A percentile compares a stretch with the other conserved stretches of the same genome.
These are phyloP conservation scores for Mamestra brassicae DNA, from an alignment of 2,888 invertebrate species.

Conservation along the genomic window DNA sequence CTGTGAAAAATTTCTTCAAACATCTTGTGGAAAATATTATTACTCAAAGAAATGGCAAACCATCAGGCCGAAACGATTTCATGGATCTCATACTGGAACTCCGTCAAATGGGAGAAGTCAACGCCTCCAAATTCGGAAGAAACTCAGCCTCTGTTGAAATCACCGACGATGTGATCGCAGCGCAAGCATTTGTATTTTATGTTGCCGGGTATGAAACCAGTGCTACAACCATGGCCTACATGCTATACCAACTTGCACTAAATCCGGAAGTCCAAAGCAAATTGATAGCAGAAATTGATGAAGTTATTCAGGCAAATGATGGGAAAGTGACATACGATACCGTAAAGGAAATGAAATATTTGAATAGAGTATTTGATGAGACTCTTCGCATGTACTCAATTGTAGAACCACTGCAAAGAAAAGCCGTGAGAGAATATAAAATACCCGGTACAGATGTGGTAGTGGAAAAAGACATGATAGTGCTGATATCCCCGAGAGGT, in stretches of 20 bases:
- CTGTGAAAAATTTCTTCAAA: constrained; percentile 67
- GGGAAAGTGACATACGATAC: constrained; percentile 80
- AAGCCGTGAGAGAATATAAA: constrained; percentile 74
- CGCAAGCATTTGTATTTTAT: constrained; percentile 85
- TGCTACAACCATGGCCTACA: constrained; percentile 79
- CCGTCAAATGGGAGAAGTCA: constrained; percentile 68
- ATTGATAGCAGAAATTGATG: constrained; percentile 74
- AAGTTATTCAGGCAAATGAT: constrained; percentile 70
- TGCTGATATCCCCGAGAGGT: constrained; percentile 77
- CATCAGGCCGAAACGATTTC: constrained; percentile 74
- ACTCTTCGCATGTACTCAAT: constrained; percentile 86
- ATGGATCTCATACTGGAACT: constrained; percentile 78
- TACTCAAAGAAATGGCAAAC: constrained; percentile 70
- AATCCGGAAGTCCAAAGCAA: constrained; percentile 81
- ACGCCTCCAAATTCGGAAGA: constrained; percentile 62
- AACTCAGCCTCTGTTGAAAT: constrained; percentile 66
- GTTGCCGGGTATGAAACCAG: constrained; percentile 86
- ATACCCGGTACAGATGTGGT: constrained; percentile 78
- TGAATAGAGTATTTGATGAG: constrained; percentile 79
- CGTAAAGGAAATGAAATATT: constrained; percentile 79
- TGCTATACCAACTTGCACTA: constrained; percentile 59
- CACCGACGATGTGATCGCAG: constrained; percentile 76
- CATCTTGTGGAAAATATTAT: constrained; percentile 68
- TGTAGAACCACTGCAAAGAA: constrained; percentile 78
- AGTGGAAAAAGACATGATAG: constrained; percentile 75